Evolutionary conservation across 1,140 invertebrate genomes (phyloP).

Genomic region (Eupristina koningsbergeri): DNA sequence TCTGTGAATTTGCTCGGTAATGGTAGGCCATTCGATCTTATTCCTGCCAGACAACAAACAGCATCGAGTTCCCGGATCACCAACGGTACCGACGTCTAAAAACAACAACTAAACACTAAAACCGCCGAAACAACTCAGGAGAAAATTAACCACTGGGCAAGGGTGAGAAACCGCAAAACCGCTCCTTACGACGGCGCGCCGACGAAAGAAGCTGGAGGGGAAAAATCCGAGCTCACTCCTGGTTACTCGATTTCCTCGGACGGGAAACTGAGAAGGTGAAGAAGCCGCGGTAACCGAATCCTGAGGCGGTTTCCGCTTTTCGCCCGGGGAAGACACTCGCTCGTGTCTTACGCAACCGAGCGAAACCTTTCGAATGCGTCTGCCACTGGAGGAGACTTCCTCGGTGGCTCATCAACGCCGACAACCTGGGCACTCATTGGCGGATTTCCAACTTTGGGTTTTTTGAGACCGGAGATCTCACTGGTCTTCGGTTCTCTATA

Average conservation of each 20-base stretch:
- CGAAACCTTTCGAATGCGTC: no score
- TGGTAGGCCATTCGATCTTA: not conserved
- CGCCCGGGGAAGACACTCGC: not conserved
- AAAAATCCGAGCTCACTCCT: not conserved
- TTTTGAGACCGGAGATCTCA: not conserved
- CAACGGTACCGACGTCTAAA: not conserved
- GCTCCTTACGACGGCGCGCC: not conserved
- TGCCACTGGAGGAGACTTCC: no score
- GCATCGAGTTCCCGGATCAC: no score
- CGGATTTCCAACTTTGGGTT: not conserved
- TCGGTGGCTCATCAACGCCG: no score
- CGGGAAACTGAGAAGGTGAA: slow-evolving; percentile 10
- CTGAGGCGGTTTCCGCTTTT: not conserved
- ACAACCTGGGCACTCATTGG: no score
- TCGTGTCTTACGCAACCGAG: no score
- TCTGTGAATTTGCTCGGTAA: no score
- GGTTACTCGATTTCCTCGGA: not conserved
- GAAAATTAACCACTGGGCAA: not conserved
- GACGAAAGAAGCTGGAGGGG: not conserved
- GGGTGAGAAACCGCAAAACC: not conserved
- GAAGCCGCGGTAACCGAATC: slow-evolving; percentile 23
- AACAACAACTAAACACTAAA: not conserved
- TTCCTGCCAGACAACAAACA: no score
- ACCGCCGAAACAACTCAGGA: not conserved
- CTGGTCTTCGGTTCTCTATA: not conserved